phyloP scores from a whole-genome alignment of 2,113 vertebrate genomes.

The Mormyrus lacerda region DNA sequence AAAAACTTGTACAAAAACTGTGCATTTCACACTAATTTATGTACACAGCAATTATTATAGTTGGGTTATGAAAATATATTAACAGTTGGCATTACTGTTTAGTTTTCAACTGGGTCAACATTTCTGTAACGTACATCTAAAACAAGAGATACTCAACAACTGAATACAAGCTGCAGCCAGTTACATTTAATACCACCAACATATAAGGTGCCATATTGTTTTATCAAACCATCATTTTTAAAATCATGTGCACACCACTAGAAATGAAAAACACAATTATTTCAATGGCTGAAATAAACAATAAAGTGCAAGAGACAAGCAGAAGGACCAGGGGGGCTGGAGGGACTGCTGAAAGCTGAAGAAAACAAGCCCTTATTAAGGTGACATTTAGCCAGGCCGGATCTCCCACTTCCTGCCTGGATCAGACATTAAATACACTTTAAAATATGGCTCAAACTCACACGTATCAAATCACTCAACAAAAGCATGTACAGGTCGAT shows the following conservation, averaged over 20 bases:
- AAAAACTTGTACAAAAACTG: constrained; percentile 11
- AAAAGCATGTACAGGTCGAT: not conserved
- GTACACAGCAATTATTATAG: constrained; percentile 29
- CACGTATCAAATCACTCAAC: not conserved
- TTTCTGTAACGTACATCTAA: constrained; percentile 28
- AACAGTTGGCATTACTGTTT: constrained; percentile 14
- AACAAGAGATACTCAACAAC: constrained; percentile 22
- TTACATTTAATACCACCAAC: constrained; percentile 13
- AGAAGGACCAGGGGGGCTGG: not conserved
- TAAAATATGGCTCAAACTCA: not conserved
- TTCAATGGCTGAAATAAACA: not conserved
- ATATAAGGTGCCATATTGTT: constrained; percentile 43
- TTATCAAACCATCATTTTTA: constrained; percentile 24
- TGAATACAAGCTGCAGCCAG: not conserved
- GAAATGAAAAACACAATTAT: constrained; percentile 1
- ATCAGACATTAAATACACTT: not conserved
- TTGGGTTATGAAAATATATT: constrained; percentile 33
- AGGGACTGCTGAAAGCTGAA: constrained; percentile 12
- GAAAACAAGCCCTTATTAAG: constrained; percentile 25
- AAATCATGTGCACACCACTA: constrained; percentile 24
- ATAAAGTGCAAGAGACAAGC: constrained; percentile 49
- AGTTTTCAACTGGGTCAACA: constrained; percentile 23
- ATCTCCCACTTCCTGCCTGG: not conserved
- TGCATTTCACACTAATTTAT: constrained; percentile 10
- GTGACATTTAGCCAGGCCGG: not conserved